A percentile compares a stretch with the other conserved stretches of the same genome.
These are phyloP conservation scores for Etheostoma perlongum DNA, from an alignment of 2,797 vertebrate genomes.

Conservation along the genomic window DNA sequence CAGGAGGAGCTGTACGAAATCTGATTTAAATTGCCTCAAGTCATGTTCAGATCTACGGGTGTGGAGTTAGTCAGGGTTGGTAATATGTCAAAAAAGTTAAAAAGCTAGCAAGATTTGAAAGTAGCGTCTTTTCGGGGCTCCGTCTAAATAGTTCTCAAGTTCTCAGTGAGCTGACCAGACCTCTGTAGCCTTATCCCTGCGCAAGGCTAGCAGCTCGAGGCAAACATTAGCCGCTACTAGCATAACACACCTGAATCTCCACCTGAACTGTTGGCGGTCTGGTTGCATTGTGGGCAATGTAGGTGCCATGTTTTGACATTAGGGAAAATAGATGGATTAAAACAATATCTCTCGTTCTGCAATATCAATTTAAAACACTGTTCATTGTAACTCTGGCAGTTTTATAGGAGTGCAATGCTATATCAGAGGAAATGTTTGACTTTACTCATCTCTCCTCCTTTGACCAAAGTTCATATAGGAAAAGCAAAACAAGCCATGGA, in stretches of 20 bases:
- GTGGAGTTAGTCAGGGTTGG: too few species aligned
- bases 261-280: neutral
- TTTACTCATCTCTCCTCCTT: neutral
- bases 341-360: neutral
- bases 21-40: neutral
- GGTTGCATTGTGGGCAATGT: constrained; percentile 8
- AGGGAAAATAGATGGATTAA: neutral
- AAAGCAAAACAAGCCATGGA: neutral
- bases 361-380: neutral
- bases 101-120: too few species aligned
- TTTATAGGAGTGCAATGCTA: neutral
- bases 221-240: neutral
- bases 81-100: too few species aligned
- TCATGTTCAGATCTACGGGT: neutral
- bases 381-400: too few species aligned
- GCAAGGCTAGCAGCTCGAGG: neutral
- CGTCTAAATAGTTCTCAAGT: too few species aligned
- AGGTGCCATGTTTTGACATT: neutral
- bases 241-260: neutral
- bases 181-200: neutral
- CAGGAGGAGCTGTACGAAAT: neutral
- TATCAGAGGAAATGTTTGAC: neutral
- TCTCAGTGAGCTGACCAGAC: neutral
- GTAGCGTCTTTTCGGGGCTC: too few species aligned
- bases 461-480: neutral